A percentile compares a stretch with the other conserved stretches of the same genome.
Evolutionary conservation across 2,797 vertebrate genomes (phyloP).

Genomic region (Chaunax sp.): DNA sequence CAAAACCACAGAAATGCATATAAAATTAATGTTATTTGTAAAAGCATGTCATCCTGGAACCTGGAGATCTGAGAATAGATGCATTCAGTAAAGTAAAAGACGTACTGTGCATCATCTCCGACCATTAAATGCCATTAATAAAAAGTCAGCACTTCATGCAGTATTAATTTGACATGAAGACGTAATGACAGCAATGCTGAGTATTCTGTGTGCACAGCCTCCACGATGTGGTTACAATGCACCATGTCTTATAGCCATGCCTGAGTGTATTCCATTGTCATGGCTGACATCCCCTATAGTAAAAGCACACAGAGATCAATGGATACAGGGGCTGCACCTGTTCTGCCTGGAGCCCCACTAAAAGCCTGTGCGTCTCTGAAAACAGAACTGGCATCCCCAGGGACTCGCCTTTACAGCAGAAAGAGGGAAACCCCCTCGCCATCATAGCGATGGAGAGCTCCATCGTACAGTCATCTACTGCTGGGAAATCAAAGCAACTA

Average conservation of each 20-base stretch:
- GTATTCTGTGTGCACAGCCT: neutral
- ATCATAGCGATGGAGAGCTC: slow-evolving; percentile 37
- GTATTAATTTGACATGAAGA: slow-evolving; percentile 51
- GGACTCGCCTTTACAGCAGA: slow-evolving; percentile 46
- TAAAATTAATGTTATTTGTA: neutral
- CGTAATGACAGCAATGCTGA: slow-evolving; percentile 23
- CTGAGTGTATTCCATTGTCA: slow-evolving; percentile 49
- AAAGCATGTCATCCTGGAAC: neutral
- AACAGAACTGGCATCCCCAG: slow-evolving; percentile 53
- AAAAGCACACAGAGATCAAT: slow-evolving; percentile 67
- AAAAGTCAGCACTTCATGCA: slow-evolving; percentile 38
- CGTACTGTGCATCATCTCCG: neutral
- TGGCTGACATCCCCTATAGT: slow-evolving; percentile 48
- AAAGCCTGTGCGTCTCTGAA: slow-evolving; percentile 67
- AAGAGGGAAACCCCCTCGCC: slow-evolving; percentile 27
- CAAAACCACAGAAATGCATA: neutral
- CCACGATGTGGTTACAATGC: slow-evolving; percentile 27
- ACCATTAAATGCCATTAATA: slow-evolving; percentile 52
- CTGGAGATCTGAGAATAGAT: neutral
- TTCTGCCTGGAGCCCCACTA: slow-evolving; percentile 67
- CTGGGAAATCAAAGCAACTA: slow-evolving; percentile 53
- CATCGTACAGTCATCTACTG: slow-evolving; percentile 27
- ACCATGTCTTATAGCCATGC: slow-evolving; percentile 31
- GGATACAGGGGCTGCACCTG: slow-evolving; percentile 63
- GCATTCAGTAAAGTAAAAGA: slow-evolving; percentile 6